Conservation (phyloP, 2,113 vertebrate species). For the Passer montanus region DNA sequence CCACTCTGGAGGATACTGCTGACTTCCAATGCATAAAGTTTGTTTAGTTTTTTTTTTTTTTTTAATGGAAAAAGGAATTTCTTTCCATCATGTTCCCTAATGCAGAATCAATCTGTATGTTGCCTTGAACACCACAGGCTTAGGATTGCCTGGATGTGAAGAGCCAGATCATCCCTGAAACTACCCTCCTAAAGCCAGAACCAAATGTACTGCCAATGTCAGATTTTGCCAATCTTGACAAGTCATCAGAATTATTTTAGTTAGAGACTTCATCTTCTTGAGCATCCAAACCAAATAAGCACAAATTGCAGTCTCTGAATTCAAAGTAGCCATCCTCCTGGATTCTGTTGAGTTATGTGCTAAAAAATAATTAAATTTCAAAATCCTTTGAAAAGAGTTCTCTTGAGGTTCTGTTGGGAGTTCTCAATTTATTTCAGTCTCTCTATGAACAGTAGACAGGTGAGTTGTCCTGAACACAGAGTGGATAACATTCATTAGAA, state of each 20-base stretch:
- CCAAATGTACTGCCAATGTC: neutral
- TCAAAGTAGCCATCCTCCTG: neutral
- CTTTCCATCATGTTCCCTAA: neutral
- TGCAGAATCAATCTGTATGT: neutral
- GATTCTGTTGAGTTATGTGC: neutral
- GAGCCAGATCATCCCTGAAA: neutral
- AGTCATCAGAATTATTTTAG: conserved; percentile 12
- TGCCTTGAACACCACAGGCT: neutral
- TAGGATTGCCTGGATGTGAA: neutral
- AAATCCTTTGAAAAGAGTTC: neutral
- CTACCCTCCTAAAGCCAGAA: neutral
- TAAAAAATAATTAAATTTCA: neutral
- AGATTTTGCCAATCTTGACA: neutral
- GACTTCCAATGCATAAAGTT: neutral
- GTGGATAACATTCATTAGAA: neutral
- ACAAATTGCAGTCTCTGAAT: neutral
- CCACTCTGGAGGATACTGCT: neutral
- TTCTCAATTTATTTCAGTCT: neutral
- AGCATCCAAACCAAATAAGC: neutral
- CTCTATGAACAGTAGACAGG: neutral
- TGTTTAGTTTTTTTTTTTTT: neutral
- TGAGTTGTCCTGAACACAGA: neutral
- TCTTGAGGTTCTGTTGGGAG: neutral
- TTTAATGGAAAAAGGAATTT: neutral
- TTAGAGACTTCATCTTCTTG: neutral